phyloP scores from a whole-genome alignment of 2,113 vertebrate species.

The Austrofundulus limnaeus region DNA sequence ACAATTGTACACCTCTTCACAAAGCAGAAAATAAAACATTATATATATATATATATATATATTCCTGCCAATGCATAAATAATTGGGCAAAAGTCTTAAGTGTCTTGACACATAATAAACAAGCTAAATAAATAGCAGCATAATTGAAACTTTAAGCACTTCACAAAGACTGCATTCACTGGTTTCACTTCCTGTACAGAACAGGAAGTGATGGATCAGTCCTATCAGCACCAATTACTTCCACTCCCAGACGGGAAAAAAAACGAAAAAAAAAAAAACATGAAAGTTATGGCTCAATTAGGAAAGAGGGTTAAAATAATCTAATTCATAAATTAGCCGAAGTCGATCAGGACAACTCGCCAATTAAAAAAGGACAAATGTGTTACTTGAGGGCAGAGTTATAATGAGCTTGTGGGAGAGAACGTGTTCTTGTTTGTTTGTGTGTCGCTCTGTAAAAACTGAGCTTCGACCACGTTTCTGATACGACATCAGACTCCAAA shows the following conservation, averaged over 20 bases:
- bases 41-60: not conserved
- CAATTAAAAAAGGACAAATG: constrained; percentile 71
- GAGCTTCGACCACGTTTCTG: constrained; percentile 59
- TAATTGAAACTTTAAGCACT: too few species aligned
- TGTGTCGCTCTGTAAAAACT: constrained; percentile 51
- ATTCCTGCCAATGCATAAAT: too few species aligned
- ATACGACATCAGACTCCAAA: constrained; percentile 61
- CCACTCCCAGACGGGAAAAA: constrained; percentile 41
- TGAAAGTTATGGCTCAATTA: constrained; percentile 76
- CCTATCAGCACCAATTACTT: constrained; percentile 56
- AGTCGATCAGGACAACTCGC: constrained; percentile 78
- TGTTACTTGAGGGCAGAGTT: constrained; percentile 71
- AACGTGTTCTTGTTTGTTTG: constrained; percentile 69
- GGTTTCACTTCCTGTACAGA: constrained; percentile 40
- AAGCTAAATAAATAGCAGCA: too few species aligned
- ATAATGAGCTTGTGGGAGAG: constrained; percentile 63
- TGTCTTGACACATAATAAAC: too few species aligned
- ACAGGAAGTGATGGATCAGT: constrained; percentile 58
- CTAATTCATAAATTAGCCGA: constrained; percentile 78
- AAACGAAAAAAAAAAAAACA: constrained; percentile 60
- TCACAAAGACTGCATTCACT: constrained; percentile 41
- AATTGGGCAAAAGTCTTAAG: too few species aligned
- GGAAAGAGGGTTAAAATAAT: constrained; percentile 72
- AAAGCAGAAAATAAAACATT: not conserved
- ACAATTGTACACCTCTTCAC: not conserved